A percentile compares a stretch with the other conserved stretches of the same genome.
These are phyloP conservation scores for Gambusia holbrooki DNA, from an alignment of 2,113 vertebrate genomes.

Conservation along the genomic window DNA sequence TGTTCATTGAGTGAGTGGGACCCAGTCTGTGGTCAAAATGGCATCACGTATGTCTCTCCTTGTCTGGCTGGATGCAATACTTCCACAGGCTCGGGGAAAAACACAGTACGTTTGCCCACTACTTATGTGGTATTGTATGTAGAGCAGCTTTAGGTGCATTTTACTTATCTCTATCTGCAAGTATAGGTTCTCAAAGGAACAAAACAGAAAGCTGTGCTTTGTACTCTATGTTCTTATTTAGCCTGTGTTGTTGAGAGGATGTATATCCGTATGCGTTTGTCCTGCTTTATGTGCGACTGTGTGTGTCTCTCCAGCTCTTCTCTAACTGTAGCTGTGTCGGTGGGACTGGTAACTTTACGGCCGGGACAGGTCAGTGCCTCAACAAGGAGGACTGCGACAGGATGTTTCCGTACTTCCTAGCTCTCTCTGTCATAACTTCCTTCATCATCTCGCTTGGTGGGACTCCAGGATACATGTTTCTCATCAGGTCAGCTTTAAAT, in stretches of 20 bases:
- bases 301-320: conserved; percentile 83
- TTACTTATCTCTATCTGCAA: not conserved
- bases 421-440: conserved; percentile 89
- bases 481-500: conserved; percentile 84
- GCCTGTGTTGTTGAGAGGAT: not conserved
- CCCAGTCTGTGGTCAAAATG: conserved; percentile 88
- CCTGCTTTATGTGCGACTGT: conserved; percentile 36
- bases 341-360: conserved; percentile 80
- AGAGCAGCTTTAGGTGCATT: not conserved
- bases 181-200: not conserved
- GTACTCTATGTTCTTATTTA: not conserved
- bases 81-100: conserved; percentile 81
- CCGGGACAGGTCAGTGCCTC: conserved; percentile 83
- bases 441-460: conserved; percentile 90
- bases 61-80: conserved; percentile 89
- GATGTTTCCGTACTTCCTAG: conserved; percentile 90
- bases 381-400: conserved; percentile 85
- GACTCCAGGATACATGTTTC: conserved; percentile 90
- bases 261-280: not conserved
- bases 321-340: conserved; percentile 89
- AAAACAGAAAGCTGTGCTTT: not conserved
- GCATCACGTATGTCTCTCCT: conserved; percentile 87
- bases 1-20: conserved; percentile 87
- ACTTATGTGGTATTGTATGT: not conserved
- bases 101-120: conserved; percentile 77